A percentile compares a stretch with the other conserved stretches of the same genome.
These are phyloP conservation scores for Heteromurus nitidus DNA, from an alignment of 2,888 invertebrate species.

Conservation along the genomic window DNA sequence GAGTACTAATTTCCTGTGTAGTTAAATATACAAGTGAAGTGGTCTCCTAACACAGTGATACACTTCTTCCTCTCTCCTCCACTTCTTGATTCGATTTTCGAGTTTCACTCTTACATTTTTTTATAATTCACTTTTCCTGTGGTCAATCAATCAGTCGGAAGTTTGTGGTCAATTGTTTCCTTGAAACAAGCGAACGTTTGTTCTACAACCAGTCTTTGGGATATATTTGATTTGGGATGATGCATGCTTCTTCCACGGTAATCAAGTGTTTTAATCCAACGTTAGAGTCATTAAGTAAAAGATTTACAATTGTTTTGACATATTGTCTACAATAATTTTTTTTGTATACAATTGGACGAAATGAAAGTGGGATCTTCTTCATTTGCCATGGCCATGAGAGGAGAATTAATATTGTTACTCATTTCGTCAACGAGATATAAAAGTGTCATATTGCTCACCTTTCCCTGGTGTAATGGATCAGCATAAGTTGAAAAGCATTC, in stretches of 20 bases:
- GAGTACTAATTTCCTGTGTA: not conserved
- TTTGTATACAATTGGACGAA: too few relatives aligned
- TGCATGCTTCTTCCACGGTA: not conserved
- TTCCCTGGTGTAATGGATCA: conserved; percentile 8
- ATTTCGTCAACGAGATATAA: not conserved
- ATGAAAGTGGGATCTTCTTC: too few relatives aligned
- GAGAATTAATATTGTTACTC: not conserved
- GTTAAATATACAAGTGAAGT: not conserved
- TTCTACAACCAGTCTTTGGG: not conserved
- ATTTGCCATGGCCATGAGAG: too few relatives aligned
- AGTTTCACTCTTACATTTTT: conserved; percentile 30
- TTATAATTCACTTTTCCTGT: not conserved
- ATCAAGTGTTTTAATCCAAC: not conserved
- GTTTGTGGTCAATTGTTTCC: not conserved
- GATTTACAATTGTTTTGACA: not conserved
- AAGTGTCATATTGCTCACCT: not conserved
- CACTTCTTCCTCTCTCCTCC: conserved; percentile 24
- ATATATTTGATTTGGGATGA: not conserved
- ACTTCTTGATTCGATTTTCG: conserved; percentile 12
- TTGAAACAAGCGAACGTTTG: not conserved
- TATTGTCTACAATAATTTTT: not conserved
- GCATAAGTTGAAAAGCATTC: conserved; percentile 6
- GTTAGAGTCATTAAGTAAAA: too few relatives aligned
- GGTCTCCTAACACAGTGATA: conserved; percentile 50
- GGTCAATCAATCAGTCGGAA: conserved; percentile 16